These are phyloP conservation scores for Clarias magur DNA, from an alignment of 2,113 vertebrate genomes.

Conservation along the genomic window DNA sequence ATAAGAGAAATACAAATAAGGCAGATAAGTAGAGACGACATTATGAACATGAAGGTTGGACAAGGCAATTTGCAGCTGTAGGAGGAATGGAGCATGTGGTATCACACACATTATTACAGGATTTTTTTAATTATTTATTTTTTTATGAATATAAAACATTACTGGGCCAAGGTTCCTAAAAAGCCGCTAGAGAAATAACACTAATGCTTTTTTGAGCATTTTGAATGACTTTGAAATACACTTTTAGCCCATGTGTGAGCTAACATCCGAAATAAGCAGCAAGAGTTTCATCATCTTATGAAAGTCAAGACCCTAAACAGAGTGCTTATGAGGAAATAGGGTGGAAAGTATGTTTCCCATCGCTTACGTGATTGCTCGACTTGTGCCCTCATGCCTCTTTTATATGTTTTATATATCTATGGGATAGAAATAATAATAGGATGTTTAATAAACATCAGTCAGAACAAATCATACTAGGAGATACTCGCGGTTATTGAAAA, in stretches of 20 bases:
- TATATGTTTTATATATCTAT: not conserved
- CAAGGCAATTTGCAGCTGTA: not conserved
- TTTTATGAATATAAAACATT: not conserved
- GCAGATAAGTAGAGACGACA: not conserved
- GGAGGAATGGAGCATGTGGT: conserved; percentile 1
- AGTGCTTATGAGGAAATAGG: not conserved
- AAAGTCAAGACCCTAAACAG: not conserved
- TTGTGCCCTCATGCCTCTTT: not conserved
- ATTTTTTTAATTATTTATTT: not conserved
- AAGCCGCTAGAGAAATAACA: not conserved
- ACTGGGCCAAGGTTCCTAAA: not conserved
- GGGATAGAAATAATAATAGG: conserved; percentile 1
- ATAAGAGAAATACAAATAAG: not conserved
- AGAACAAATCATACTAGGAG: not conserved
- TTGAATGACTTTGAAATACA: not conserved
- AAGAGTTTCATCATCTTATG: conserved; percentile 8
- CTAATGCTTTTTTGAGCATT: not conserved
- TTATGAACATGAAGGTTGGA: conserved; percentile 5
- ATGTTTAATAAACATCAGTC: not conserved
- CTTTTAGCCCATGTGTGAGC: too few species aligned
- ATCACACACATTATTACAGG: conserved; percentile 12
- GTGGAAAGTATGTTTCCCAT: not conserved
- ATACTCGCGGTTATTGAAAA: not conserved
- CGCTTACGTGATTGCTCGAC: not conserved
- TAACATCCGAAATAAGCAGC: not conserved